Base-by-base conservation (phyloP, 2,888 invertebrate genomes). In the Neria commutata region DNA sequence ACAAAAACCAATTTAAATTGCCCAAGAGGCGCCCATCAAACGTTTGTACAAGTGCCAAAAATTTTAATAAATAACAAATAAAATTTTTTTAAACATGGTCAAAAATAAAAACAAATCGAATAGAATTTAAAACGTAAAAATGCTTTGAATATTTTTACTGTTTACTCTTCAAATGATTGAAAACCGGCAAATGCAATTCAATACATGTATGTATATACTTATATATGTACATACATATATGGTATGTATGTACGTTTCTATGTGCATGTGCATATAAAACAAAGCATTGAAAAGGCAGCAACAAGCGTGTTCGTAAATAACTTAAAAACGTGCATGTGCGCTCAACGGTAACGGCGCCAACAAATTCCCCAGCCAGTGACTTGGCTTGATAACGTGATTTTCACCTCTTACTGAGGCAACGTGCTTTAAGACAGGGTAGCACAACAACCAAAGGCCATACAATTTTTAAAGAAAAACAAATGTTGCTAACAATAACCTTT, bases 1-100 rank as follows among this genome's bases (percentile, higher is more conserved):
- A n/a, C n/a, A n/a, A n/a, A n/a, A n/a, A n/a, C n/a, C n/a, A n/a
- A n/a, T n/a, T n/a, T n/a, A n/a, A n/a, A n/a, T 6, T 42, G 42
- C 19, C 42, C 42, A 42, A 42, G 42, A 6, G 21, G 21, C 21
- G 17, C 21, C 17, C 6, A 29, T 19, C 3, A 42, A 42, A 19
- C 4, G 3, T 17, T 42, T 42, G 42, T 19, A 21, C 17, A 19
- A 5, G 3, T 42, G 42, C 42, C 21, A 42, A 42, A 37, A 56
- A 37, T 53, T 45, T 50, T 56, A 49, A 24, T 23, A 24, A 52
- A 25, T 19, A 48, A 26, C 21, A 25, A 25, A 10, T 29, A 25
- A 49, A 49, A n/a, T n/a, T 8, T 49, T 33, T 33, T 33, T 29
- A 29, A 33, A 21, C 40, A 8, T 14, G 8, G 25, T 11, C 1